A percentile compares a stretch with the other conserved stretches of the same genome.
Evolutionary conservation across 2,797 vertebrate genomes (phyloP).

Genomic region (Danio albolineatus): DNA sequence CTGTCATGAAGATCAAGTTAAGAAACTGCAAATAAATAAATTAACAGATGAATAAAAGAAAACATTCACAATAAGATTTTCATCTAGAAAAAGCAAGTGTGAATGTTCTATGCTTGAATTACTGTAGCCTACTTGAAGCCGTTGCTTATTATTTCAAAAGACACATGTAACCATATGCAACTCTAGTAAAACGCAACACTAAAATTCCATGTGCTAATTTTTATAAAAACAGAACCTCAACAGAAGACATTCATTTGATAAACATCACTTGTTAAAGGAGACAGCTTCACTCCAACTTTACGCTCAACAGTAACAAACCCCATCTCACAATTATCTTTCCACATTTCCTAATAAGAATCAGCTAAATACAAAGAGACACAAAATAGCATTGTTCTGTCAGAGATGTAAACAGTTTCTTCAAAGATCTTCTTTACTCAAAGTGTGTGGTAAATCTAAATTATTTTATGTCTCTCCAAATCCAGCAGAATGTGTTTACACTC

Average conservation of each 20-base stretch:
- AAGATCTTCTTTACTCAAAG: constrained; percentile 25
- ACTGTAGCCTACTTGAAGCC: neutral
- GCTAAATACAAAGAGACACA: neutral
- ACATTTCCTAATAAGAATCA: constrained; percentile 12
- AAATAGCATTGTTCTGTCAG: neutral
- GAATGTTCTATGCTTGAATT: too few relatives aligned
- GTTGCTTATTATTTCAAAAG: neutral
- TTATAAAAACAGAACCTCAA: neutral
- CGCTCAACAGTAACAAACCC: constrained; percentile 3
- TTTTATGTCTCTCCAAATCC: constrained; percentile 11
- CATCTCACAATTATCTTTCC: neutral
- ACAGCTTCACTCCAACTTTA: constrained; percentile 4
- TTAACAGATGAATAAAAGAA: too few relatives aligned
- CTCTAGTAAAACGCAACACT: neutral
- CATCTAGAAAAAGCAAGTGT: too few relatives aligned
- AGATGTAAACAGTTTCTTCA: constrained; percentile 2
- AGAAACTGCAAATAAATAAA: too few relatives aligned
- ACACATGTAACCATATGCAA: neutral
- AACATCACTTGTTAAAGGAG: constrained; percentile 16
- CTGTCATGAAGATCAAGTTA: too few relatives aligned
- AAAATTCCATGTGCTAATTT: neutral
- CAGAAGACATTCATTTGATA: neutral
- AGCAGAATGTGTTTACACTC: constrained; percentile 9
- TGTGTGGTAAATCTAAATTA: constrained; percentile 32
- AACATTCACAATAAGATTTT: too few relatives aligned